phyloP scores from a whole-genome alignment of 2,888 invertebrate genomes.

The Eumacrocentrus americanus region DNA sequence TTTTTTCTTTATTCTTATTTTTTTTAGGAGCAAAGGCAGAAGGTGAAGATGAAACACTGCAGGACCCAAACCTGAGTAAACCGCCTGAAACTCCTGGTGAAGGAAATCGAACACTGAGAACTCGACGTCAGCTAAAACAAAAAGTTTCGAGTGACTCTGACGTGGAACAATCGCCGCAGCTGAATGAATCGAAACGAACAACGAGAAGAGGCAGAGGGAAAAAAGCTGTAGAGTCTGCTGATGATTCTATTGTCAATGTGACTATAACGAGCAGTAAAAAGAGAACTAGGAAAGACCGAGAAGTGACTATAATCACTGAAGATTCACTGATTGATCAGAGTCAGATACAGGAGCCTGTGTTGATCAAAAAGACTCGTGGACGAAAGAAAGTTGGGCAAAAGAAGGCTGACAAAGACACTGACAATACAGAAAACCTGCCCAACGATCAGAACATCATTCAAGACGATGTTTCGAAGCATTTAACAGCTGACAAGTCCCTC shows the following conservation, averaged over 20 bases:
- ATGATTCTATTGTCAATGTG: constrained; percentile 3
- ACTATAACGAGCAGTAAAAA: constrained; percentile 25
- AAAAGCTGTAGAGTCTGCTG: constrained; percentile 21
- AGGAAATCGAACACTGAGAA: constrained; percentile 30
- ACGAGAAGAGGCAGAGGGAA: constrained; percentile 23
- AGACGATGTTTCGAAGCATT: neutral
- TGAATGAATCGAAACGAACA: constrained; percentile 23
- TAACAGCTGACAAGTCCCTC: neutral
- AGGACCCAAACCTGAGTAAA: constrained; percentile 26
- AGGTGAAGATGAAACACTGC: constrained; percentile 27
- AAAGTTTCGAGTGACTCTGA: constrained; percentile 26
- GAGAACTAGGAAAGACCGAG: constrained; percentile 28
- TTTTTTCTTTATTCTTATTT: constrained; percentile 10
- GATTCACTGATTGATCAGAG: constrained; percentile 18
- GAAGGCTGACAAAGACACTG: neutral
- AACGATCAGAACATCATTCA: constrained; percentile 2
- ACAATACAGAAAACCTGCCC: constrained; percentile 2
- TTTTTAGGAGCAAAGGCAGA: constrained; percentile 35
- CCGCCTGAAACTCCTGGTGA: constrained; percentile 23
- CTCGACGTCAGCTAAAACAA: constrained; percentile 28
- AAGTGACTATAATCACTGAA: constrained; percentile 21
- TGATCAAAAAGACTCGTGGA: constrained; percentile 1
- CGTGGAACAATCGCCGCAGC: constrained; percentile 17
- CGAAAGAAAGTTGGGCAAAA: constrained; percentile 29
- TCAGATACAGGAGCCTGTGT: constrained; percentile 15